A percentile compares a stretch with the other conserved stretches of the same genome.
phyloP scores from a whole-genome alignment of 2,113 vertebrate species.

The Mesitornis unicolor region DNA sequence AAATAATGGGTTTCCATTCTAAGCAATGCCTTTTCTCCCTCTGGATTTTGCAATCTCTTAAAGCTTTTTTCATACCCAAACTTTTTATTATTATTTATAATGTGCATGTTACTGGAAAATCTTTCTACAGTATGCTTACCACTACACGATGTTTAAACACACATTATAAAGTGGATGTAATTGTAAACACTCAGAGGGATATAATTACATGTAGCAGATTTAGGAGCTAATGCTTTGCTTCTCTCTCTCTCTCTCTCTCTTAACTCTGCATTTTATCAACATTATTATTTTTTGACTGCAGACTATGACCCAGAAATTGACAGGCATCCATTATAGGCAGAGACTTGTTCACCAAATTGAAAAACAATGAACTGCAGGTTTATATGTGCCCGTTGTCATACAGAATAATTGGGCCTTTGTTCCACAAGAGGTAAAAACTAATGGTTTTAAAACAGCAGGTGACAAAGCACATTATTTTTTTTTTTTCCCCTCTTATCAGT shows the following conservation, averaged over 20 bases:
- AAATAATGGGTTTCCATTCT: conserved; percentile 69
- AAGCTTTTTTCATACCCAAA: conserved; percentile 61
- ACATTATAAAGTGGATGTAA: conserved; percentile 79
- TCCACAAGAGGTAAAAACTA: conserved; percentile 88
- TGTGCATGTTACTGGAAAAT: conserved; percentile 58
- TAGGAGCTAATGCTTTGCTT: conserved; percentile 80
- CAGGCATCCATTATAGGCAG: conserved; percentile 78
- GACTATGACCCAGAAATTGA: conserved; percentile 77
- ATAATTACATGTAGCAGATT: conserved; percentile 83
- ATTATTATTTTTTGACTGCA: conserved; percentile 81
- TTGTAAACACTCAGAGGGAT: conserved; percentile 82
- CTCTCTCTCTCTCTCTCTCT: conserved; percentile 55
- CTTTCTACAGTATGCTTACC: conserved; percentile 73
- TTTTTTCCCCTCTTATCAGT: conserved; percentile 75
- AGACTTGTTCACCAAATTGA: conserved; percentile 80
- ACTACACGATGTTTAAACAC: conserved; percentile 77
- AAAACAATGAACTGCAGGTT: conserved; percentile 89
- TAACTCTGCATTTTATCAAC: conserved; percentile 78
- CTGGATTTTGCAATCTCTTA: conserved; percentile 66
- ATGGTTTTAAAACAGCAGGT: conserved; percentile 98
- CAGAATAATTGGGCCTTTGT: conserved; percentile 94
- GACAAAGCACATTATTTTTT: conserved; percentile 81
- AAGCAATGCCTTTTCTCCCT: conserved; percentile 32
- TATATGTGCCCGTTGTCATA: conserved; percentile 89
- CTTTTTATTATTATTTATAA: conserved; percentile 72